Evolutionary conservation across 2,113 vertebrate species (phyloP).

Genomic region (Erythrocercus mccallii): DNA sequence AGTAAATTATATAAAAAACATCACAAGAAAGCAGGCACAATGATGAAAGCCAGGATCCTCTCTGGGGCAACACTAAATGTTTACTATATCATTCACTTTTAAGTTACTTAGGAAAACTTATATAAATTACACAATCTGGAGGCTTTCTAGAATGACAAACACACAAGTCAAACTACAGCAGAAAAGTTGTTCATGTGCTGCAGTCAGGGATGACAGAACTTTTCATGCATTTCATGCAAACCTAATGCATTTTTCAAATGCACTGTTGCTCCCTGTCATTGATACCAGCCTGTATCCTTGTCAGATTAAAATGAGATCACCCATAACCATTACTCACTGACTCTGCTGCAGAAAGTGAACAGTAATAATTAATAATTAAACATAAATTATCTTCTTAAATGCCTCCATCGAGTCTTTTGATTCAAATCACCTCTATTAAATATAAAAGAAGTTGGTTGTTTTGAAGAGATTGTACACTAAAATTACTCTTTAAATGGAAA

Average conservation of each 20-base stretch:
- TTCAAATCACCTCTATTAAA: neutral
- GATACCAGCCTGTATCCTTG: neutral
- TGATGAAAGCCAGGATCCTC: neutral
- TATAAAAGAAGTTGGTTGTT: neutral
- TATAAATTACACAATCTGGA: neutral
- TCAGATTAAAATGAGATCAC: neutral
- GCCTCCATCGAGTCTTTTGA: fast-evolving
- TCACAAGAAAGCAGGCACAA: neutral
- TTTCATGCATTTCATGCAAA: neutral
- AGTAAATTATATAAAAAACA: neutral
- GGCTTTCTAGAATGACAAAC: neutral
- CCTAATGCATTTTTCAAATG: neutral
- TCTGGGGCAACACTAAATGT: neutral
- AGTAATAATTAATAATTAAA: neutral
- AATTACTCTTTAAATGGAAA: neutral
- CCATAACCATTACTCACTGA: neutral
- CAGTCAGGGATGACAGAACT: neutral
- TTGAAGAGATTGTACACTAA: neutral
- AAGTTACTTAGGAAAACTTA: neutral
- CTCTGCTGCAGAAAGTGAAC: neutral
- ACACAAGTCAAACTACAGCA: neutral
- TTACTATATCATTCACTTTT: neutral
- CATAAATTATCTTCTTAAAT: neutral
- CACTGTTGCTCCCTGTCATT: neutral
- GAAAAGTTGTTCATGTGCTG: neutral